Percentiles rank a stretch among this genome's conserved stretches.
Evolutionary conservation across 1,140 invertebrate species (phyloP).

Genomic region (Spodoptera frugiperda): DNA sequence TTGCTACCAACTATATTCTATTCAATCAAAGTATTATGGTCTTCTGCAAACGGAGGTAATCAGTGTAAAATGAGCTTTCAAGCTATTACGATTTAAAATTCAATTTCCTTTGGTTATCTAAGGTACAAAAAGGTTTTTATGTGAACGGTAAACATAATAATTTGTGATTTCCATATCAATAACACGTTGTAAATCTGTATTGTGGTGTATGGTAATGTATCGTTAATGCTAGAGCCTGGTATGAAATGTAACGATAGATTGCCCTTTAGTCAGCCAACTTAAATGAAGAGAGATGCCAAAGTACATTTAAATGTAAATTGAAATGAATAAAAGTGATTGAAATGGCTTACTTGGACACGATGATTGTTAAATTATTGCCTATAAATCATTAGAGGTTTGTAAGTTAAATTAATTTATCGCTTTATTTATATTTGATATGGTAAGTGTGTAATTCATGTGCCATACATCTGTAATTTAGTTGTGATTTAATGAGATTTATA

Average conservation of each 20-base stretch:
- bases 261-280: background rate
- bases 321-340: conserved; percentile 19
- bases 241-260: conserved; percentile 17
- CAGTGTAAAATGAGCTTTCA: conserved; percentile 12
- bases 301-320: conserved; percentile 27
- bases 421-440: too few relatives aligned
- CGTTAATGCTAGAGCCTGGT: conserved; percentile 20
- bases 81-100: conserved; percentile 1
- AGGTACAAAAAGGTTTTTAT: background rate
- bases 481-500: too few relatives aligned
- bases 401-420: too few relatives aligned
- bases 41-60: background rate
- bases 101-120: background rate
- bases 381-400: background rate
- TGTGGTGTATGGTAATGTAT: conserved; percentile 2
- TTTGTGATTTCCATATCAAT: conserved; percentile 12
- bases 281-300: conserved; percentile 5
- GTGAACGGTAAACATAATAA: conserved; percentile 15
- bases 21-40: background rate
- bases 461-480: too few relatives aligned
- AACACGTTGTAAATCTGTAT: conserved; percentile 11
- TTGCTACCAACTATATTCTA: background rate
- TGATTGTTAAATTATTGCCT: background rate
- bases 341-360: background rate
- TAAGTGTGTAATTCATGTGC: too few relatives aligned